Evolutionary conservation across 2,888 invertebrate species (phyloP).

Genomic region (Cantharis rustica): DNA sequence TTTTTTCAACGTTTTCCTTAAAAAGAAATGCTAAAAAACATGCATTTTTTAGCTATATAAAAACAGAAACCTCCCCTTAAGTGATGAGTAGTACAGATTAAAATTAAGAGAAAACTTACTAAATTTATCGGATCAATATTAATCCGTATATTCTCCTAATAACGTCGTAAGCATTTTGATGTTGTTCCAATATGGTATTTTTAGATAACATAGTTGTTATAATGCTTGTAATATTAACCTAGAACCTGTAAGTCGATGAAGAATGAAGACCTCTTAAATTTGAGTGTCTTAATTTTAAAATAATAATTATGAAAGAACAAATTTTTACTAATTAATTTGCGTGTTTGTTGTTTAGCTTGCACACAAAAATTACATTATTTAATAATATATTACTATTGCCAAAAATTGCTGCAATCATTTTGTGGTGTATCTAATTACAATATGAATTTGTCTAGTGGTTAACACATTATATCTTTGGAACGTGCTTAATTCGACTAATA

Average conservation of each 20-base stretch:
- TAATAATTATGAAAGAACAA: not conserved
- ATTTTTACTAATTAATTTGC: not conserved
- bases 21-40: too few species aligned
- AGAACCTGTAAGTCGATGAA: not conserved
- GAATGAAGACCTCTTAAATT: not conserved
- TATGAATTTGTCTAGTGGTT: not conserved
- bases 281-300: not conserved
- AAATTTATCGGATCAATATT: not conserved
- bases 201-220: not conserved
- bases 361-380: not conserved
- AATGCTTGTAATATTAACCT: not conserved
- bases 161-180: not conserved
- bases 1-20: too few species aligned
- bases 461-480: not conserved
- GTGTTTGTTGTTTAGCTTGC: not conserved
- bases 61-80: too few species aligned
- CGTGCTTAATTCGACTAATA: not conserved
- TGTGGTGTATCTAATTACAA: not conserved
- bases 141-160: not conserved
- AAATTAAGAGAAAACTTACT: not conserved
- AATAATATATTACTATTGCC: not conserved
- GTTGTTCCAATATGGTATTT: not conserved
- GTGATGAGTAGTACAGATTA: not conserved
- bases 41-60: too few species aligned
- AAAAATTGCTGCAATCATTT: not conserved